Conservation (phyloP, 2,797 vertebrate genomes). For the Pteropus rufus region DNA sequence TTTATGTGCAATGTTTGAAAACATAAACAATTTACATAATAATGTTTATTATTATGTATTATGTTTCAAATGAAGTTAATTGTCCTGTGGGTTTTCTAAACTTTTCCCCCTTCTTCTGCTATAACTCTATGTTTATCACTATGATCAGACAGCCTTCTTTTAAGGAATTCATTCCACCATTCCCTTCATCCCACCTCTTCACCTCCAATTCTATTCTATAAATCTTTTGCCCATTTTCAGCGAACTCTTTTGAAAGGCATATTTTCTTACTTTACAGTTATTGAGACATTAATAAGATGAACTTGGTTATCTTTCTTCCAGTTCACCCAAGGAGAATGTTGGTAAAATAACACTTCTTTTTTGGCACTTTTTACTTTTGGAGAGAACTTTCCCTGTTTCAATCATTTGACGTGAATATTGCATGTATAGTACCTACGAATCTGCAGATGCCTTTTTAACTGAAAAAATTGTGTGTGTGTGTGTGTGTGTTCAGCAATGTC, state of each 20-base stretch:
- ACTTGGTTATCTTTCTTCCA: background rate
- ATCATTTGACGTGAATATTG: background rate
- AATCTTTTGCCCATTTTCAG: background rate
- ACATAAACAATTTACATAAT: background rate
- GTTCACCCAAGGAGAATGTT: background rate
- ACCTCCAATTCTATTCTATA: background rate
- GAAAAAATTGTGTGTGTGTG: background rate
- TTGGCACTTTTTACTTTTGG: background rate
- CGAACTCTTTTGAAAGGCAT: background rate
- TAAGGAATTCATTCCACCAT: background rate
- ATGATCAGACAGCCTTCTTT: background rate
- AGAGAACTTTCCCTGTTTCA: background rate
- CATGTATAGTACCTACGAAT: background rate
- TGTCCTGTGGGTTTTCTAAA: background rate
- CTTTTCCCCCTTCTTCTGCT: background rate
- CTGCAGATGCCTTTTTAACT: background rate
- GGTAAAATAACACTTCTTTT: slow-evolving; percentile 6
- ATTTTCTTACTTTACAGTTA: slow-evolving; percentile 4
- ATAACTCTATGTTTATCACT: background rate
- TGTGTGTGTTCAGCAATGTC: background rate
- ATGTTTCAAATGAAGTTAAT: slow-evolving; percentile 13
- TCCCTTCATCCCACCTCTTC: background rate
- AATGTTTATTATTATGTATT: slow-evolving; percentile 22
- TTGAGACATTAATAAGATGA: background rate
- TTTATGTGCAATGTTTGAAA: background rate